Evolutionary conservation across 2,113 vertebrate species (phyloP).

Genomic region (rabbit (Oryctolagus cuniculus)): DNA sequence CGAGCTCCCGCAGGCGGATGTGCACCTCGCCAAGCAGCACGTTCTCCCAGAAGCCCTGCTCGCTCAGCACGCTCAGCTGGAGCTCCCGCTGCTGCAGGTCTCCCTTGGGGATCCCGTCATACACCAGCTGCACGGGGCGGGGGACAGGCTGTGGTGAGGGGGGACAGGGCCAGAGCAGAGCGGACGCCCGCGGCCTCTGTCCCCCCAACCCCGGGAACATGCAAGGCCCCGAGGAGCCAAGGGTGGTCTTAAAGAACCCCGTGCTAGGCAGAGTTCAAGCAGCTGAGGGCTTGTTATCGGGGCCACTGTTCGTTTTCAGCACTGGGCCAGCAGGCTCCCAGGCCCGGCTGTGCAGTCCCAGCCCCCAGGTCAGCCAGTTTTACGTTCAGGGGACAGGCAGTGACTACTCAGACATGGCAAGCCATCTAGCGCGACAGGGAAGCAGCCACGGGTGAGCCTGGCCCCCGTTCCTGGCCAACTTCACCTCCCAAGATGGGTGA

Average conservation of each 20-base stretch:
- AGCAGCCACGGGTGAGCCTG: background rate
- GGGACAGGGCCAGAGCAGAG: background rate
- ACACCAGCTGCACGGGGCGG: conserved; percentile 91
- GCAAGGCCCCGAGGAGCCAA: background rate
- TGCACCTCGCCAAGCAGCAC: conserved; percentile 94
- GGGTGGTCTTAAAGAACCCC: background rate
- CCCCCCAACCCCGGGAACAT: background rate
- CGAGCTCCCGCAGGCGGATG: conserved; percentile 93
- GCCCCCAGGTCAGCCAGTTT: background rate
- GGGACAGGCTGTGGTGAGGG: background rate
- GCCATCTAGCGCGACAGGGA: background rate
- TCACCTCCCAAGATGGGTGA: background rate
- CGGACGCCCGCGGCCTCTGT: too few relatives aligned
- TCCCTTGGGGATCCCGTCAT: conserved; percentile 94
- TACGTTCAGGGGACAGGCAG: background rate
- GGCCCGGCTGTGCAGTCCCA: background rate
- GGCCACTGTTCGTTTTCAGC: background rate
- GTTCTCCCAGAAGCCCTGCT: conserved; percentile 98
- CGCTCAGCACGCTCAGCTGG: conserved; percentile 95
- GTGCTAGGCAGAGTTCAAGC: background rate
- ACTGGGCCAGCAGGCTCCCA: background rate
- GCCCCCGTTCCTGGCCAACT: background rate
- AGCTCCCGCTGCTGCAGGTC: conserved; percentile 96
- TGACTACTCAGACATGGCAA: background rate
- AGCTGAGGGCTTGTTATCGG: background rate